Evolutionary conservation across 2,797 vertebrate genomes (phyloP).

Genomic region (Podarcis lilfordi): DNA sequence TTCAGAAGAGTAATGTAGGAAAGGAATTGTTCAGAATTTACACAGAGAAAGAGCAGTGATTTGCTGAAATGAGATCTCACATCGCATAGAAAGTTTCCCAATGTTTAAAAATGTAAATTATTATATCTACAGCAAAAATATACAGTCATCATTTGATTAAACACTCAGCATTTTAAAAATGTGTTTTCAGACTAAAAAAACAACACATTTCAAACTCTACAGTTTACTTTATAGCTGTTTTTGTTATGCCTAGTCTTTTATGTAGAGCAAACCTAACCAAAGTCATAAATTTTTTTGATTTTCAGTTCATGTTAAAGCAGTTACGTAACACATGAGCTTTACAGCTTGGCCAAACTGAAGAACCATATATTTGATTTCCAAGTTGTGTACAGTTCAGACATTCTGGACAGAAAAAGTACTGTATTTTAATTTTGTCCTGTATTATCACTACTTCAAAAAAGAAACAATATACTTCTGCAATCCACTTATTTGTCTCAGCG

Average conservation of each 20-base stretch:
- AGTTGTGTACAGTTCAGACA: slow-evolving; percentile 29
- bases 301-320: slow-evolving; percentile 29
- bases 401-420: slow-evolving; percentile 26
- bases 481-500: neutral
- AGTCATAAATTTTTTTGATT: slow-evolving; percentile 28
- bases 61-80: slow-evolving; percentile 69
- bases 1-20: slow-evolving; percentile 86
- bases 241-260: slow-evolving; percentile 41
- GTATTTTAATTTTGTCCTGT: slow-evolving; percentile 37
- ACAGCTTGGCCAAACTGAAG: slow-evolving; percentile 6
- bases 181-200: slow-evolving; percentile 26
- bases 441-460: slow-evolving; percentile 53
- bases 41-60: slow-evolving; percentile 80
- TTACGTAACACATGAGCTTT: slow-evolving; percentile 43
- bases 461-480: slow-evolving; percentile 24
- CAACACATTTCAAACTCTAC: slow-evolving; percentile 6
- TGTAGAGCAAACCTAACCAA: slow-evolving; percentile 21
- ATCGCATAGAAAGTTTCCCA: slow-evolving; percentile 66
- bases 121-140: slow-evolving; percentile 57
- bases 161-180: slow-evolving; percentile 40
- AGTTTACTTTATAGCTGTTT: neutral
- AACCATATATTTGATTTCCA: slow-evolving; percentile 40
- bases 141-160: slow-evolving; percentile 23
- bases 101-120: slow-evolving; percentile 59
- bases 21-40: slow-evolving; percentile 79